A percentile compares a stretch with the other conserved stretches of the same genome.
phyloP scores from a whole-genome alignment of 2,888 invertebrate genomes.

The Torymus aiolomorphi region DNA sequence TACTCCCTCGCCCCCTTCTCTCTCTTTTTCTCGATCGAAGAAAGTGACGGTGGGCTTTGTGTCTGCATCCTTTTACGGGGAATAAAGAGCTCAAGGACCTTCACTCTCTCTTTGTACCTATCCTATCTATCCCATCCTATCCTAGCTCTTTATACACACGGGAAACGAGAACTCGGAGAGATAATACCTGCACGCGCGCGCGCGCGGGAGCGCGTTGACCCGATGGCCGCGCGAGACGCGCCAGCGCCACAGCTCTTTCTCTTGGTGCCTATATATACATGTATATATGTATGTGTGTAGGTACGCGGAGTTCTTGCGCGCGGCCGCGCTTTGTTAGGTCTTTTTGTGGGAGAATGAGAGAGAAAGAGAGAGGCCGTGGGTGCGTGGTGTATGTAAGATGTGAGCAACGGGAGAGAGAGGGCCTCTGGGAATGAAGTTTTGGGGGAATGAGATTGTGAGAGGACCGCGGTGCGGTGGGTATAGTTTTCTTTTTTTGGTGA shows the following conservation, averaged over 20 bases:
- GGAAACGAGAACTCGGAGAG: not conserved
- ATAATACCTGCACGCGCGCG: not conserved
- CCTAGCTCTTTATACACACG: not conserved
- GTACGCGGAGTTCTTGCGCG: too few species aligned
- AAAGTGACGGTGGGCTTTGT: not conserved
- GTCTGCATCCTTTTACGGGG: not conserved
- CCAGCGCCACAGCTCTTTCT: slow-evolving; percentile 48
- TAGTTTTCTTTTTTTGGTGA: too few species aligned
- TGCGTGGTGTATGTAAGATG: too few species aligned
- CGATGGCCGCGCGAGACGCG: slow-evolving; percentile 61
- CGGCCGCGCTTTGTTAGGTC: slow-evolving; percentile 37
- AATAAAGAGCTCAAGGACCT: too few species aligned
- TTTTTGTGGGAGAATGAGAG: not conserved
- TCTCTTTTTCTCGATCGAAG: not conserved
- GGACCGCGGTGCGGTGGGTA: too few species aligned
- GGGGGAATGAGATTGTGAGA: too few species aligned
- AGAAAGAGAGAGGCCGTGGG: too few species aligned
- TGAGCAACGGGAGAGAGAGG: too few species aligned
- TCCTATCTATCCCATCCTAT: not conserved
- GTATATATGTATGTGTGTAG: too few species aligned
- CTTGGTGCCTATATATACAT: not conserved
- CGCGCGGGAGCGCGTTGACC: slow-evolving; percentile 66
- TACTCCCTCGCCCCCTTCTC: too few species aligned
- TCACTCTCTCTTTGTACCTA: not conserved
- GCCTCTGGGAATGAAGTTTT: too few species aligned